Percentiles rank a stretch among this genome's conserved stretches.
These are phyloP conservation scores for Polyploca ridens DNA, from an alignment of 2,888 invertebrate genomes.

Conservation along the genomic window DNA sequence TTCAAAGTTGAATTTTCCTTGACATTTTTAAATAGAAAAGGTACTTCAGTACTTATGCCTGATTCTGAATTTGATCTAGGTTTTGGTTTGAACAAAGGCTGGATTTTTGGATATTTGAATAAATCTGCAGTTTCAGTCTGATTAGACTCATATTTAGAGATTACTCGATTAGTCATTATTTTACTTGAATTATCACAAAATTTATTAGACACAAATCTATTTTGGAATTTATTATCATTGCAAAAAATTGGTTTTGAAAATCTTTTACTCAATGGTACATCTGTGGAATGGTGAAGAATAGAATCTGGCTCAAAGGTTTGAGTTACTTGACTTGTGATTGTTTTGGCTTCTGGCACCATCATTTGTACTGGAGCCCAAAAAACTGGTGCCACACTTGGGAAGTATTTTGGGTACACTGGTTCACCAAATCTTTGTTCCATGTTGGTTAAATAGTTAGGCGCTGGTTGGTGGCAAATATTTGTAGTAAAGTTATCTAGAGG, in stretches of 20 bases:
- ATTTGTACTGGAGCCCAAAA: conserved; percentile 41
- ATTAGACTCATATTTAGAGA: neutral
- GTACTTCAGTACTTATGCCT: neutral
- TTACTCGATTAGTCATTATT: neutral
- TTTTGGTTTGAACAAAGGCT: neutral
- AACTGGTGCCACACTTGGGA: conserved; percentile 25
- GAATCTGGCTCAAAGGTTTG: conserved; percentile 19
- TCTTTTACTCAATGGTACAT: conserved; percentile 33
- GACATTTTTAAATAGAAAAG: neutral
- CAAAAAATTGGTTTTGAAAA: conserved; percentile 28
- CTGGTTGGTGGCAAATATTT: neutral
- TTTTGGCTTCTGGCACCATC: conserved; percentile 20
- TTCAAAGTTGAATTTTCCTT: neutral
- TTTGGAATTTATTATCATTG: conserved; percentile 18
- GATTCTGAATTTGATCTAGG: neutral
- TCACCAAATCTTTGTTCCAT: conserved; percentile 43
- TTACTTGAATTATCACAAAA: conserved; percentile 17
- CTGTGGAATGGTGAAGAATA: conserved; percentile 27
- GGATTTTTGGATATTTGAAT: neutral
- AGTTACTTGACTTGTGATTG: conserved; percentile 21
- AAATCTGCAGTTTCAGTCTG: neutral
- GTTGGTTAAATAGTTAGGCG: conserved; percentile 11
- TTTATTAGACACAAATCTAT: neutral
- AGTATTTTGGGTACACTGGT: conserved; percentile 40
- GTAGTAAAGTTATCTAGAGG: conserved; percentile 25